Conservation (phyloP, 2,888 invertebrate genomes). For the Pachycephus smyrnensis region DNA sequence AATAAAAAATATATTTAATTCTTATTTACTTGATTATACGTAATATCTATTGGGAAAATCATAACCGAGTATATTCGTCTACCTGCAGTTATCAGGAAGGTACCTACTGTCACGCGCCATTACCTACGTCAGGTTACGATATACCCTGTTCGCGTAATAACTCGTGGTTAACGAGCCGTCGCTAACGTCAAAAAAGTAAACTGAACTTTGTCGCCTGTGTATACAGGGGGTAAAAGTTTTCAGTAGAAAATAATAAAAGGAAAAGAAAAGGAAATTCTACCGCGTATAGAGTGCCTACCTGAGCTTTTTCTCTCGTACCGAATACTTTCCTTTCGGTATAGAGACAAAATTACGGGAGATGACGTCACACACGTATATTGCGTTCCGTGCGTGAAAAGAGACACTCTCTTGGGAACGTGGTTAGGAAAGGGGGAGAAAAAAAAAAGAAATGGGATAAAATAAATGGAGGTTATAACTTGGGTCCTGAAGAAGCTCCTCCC, state of each 20-base stretch:
- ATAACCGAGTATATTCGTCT: background rate
- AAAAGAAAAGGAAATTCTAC: background rate
- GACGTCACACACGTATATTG: background rate
- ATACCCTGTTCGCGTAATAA: constrained; percentile 16
- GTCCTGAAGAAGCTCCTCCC: background rate
- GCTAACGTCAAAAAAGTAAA: background rate
- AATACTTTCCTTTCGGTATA: background rate
- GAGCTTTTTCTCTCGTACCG: background rate
- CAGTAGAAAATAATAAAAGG: background rate
- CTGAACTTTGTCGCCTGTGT: background rate
- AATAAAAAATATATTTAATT: background rate
- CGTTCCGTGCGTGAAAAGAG: background rate
- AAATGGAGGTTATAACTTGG: background rate
- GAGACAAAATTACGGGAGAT: background rate
- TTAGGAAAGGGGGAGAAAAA: background rate
- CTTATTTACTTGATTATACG: background rate
- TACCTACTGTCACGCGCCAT: background rate
- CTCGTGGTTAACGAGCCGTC: constrained; percentile 22
- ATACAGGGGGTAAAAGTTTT: background rate
- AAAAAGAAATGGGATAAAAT: background rate
- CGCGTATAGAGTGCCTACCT: background rate
- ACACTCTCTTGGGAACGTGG: background rate
- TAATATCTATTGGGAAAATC: background rate
- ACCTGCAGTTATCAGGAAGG: background rate
- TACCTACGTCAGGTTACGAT: background rate